Percentiles rank a stretch among this genome's conserved stretches.
Conservation (phyloP, 2,888 invertebrate species). For the Saturnia japonica region DNA sequence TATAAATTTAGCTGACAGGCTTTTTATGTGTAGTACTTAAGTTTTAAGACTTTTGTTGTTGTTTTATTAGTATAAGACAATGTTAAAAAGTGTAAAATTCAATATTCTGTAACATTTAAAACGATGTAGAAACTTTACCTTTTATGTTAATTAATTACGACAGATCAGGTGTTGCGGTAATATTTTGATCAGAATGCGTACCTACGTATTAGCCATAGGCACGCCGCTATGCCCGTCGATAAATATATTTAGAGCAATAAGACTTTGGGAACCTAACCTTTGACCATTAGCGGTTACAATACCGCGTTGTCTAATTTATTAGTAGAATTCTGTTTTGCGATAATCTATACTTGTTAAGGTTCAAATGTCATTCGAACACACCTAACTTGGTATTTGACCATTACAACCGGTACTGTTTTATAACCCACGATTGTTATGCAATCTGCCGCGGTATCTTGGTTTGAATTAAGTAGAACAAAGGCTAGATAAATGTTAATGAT, state of each 20-base stretch:
- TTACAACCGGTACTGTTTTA: slow-evolving; percentile 20
- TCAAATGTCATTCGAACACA: slow-evolving; percentile 24
- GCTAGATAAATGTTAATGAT: slow-evolving; percentile 24
- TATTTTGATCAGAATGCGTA: background rate
- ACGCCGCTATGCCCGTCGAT: background rate
- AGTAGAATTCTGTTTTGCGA: slow-evolving; percentile 22
- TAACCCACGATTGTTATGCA: slow-evolving; percentile 23
- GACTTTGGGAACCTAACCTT: slow-evolving; percentile 23
- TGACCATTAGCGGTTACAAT: slow-evolving; percentile 20
- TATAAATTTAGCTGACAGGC: no score
- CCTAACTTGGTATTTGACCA: slow-evolving; percentile 24
- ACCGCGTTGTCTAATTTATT: slow-evolving; percentile 16
- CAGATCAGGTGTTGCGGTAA: background rate
- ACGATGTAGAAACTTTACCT: no score
- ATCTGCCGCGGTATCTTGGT: slow-evolving; percentile 17
- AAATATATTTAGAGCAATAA: slow-evolving; percentile 13
- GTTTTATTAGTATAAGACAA: no score
- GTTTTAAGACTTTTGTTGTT: no score
- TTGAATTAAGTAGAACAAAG: slow-evolving; percentile 21
- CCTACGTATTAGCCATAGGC: background rate
- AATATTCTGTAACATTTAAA: no score
- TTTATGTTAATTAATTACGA: background rate
- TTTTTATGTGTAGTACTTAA: no score
- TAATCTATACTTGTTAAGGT: slow-evolving; percentile 23
- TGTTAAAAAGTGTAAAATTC: background rate